A percentile compares a stretch with the other conserved stretches of the same genome.
Conservation (phyloP, 2,797 vertebrate genomes). For the Falco naumanni region DNA sequence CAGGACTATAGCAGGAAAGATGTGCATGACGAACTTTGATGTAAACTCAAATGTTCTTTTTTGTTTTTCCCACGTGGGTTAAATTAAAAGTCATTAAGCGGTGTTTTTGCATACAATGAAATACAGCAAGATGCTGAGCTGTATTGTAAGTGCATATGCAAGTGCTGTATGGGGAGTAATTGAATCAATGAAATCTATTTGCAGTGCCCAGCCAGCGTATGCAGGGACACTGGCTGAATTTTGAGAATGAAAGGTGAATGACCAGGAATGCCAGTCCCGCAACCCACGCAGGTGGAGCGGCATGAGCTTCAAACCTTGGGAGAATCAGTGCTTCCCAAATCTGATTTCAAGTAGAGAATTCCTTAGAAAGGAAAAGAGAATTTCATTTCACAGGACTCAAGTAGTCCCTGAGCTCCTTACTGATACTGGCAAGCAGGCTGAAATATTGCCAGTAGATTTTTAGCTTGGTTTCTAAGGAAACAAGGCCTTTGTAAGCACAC, state of each 20-base stretch:
- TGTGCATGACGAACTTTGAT: not conserved
- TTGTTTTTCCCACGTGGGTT: not conserved
- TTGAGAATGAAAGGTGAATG: constrained; percentile 12
- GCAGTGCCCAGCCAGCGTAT: not conserved
- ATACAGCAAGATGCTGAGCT: not conserved
- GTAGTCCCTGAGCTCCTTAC: constrained; percentile 44
- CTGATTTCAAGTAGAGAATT: constrained; percentile 23
- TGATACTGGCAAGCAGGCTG: constrained; percentile 45
- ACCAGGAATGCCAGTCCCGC: not conserved
- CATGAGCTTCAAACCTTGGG: accelerated
- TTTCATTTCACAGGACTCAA: constrained; percentile 51
- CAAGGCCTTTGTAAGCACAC: constrained; percentile 39
- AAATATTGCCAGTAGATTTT: constrained; percentile 45
- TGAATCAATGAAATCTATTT: constrained; percentile 6
- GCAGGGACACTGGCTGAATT: not conserved
- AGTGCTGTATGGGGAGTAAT: not conserved
- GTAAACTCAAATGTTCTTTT: not conserved
- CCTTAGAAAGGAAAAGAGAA: constrained; percentile 35
- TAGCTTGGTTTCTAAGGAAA: constrained; percentile 71
- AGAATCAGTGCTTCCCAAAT: not conserved
- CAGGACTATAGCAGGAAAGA: not conserved
- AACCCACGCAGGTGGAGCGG: not conserved
- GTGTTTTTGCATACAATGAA: not conserved
- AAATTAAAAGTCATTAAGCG: constrained; percentile 4
- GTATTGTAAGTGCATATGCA: accelerated